Evolutionary conservation across 2,888 invertebrate species (phyloP).

Genomic region (Eilema sororculum): DNA sequence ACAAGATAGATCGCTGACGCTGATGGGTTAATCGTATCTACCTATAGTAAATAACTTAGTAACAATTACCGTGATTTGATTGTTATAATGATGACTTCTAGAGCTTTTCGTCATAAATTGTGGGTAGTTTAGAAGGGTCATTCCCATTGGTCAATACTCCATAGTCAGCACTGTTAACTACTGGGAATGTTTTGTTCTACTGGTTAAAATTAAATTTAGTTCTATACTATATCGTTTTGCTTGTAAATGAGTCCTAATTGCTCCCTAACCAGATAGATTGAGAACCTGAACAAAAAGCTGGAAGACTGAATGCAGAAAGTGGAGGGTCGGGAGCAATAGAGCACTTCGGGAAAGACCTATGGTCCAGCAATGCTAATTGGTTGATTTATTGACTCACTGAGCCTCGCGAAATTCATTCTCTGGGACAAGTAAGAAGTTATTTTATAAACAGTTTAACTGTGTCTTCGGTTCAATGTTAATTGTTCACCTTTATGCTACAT

Average conservation of each 20-base stretch:
- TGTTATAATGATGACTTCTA: background rate
- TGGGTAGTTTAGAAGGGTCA: slow-evolving; percentile 2
- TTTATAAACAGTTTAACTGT: background rate
- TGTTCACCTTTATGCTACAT: background rate
- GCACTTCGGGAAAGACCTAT: too few relatives aligned
- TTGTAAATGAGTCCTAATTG: background rate
- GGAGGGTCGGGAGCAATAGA: too few relatives aligned
- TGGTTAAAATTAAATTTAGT: too few relatives aligned
- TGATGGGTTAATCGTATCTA: background rate
- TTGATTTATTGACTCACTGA: too few relatives aligned
- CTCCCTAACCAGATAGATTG: too few relatives aligned
- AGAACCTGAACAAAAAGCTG: too few relatives aligned
- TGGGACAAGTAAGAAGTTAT: background rate
- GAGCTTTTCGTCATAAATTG: background rate
- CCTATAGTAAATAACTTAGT: background rate
- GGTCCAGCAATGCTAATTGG: too few relatives aligned
- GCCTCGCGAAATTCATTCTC: background rate
- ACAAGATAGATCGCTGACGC: background rate
- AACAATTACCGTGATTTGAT: background rate
- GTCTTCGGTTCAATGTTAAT: background rate
- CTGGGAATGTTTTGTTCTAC: too few relatives aligned
- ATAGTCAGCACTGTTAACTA: too few relatives aligned
- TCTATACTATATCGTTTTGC: too few relatives aligned
- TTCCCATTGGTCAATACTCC: too few relatives aligned
- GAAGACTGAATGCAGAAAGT: too few relatives aligned